Evolutionary conservation across 2,797 vertebrate genomes (phyloP), one percentile per base, ranked within the genome.

Genomic region (Amazona ochrocephala): DNA sequence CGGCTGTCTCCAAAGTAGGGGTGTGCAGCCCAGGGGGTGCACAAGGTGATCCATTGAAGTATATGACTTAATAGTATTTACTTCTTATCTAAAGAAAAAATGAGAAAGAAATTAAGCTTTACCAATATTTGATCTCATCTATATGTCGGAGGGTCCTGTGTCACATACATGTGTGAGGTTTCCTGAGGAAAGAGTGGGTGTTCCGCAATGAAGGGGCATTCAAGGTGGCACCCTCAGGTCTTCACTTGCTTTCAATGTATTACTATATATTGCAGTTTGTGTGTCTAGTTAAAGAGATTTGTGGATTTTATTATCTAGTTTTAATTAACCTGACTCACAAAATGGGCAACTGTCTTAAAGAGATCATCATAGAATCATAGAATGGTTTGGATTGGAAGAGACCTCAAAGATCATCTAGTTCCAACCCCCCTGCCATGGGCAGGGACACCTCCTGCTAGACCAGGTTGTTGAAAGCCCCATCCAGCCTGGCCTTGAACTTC

Each of bases 91-190:
- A 4, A 41, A 61, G n/a, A 32, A 75, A 47, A 80, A 45, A 3
- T 16, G n/a, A 51, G 29, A 61, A 56, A 68, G 37, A 68, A 58
- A 47, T 41, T 11, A 47, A 79, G 30, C 60, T 70, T 89, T 89
- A 65, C 19, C 10, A 14, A 6, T 70, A 64, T 47, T 56, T 68
- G 39, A 62, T 64, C 39, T 10, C 12, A 26, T 71, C 50, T 21
- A 13, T 47, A 15, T n/a, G 11, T 65, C 39, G 60, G 71, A 51
- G 51, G 13, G 23, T 65, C 58, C 45, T 21, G 9, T 1, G 1
- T 73, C 41, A n/a, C 5, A 0, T 81, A 19, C 1, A 1, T 51
- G 23, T 0, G 6, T 41, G 54, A 79, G 9, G 24, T 26, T 22
- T 58, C 44, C 24, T 58, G 50, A 64, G n/a, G 50, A 30, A 81